Conservation (phyloP, 2,888 invertebrate species). For the Mesorhabditis belari region DNA sequence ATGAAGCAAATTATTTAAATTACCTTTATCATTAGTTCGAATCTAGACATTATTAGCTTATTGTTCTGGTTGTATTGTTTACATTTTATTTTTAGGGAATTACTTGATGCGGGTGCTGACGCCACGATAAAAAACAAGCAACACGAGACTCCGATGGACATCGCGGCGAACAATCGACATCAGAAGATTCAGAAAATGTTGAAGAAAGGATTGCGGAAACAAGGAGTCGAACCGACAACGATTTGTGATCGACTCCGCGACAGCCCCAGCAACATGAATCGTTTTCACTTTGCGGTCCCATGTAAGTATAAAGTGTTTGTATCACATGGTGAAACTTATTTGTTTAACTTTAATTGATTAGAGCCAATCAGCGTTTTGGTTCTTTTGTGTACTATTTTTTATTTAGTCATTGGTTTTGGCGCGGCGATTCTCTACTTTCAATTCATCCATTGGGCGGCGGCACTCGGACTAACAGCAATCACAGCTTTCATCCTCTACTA, state of each 20-base stretch:
- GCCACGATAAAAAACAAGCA: constrained; percentile 26
- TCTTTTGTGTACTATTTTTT: too few species aligned
- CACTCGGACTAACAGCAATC: constrained; percentile 4
- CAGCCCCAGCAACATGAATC: neutral
- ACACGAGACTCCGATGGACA: constrained; percentile 31
- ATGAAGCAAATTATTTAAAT: too few species aligned
- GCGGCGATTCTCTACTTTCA: constrained; percentile 6
- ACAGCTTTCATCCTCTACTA: constrained; percentile 1
- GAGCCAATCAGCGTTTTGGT: too few species aligned
- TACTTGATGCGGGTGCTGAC: constrained; percentile 25
- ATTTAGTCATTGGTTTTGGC: neutral
- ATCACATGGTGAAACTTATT: too few species aligned
- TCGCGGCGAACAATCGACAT: constrained; percentile 21
- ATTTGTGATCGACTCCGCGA: neutral
- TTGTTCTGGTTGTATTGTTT: constrained; percentile 4
- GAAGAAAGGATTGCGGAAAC: neutral
- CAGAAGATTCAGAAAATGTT: constrained; percentile 15
- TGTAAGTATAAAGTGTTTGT: neutral
- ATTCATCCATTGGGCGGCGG: constrained; percentile 11
- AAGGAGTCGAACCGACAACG: neutral
- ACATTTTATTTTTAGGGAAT: constrained; percentile 19
- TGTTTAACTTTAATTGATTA: too few species aligned
- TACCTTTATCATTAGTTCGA: constrained; percentile 60
- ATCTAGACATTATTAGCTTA: neutral
- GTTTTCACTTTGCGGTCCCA: neutral